These are phyloP conservation scores for Platyscapa corneri DNA, from an alignment of 1,140 invertebrate genomes.

Conservation along the genomic window DNA sequence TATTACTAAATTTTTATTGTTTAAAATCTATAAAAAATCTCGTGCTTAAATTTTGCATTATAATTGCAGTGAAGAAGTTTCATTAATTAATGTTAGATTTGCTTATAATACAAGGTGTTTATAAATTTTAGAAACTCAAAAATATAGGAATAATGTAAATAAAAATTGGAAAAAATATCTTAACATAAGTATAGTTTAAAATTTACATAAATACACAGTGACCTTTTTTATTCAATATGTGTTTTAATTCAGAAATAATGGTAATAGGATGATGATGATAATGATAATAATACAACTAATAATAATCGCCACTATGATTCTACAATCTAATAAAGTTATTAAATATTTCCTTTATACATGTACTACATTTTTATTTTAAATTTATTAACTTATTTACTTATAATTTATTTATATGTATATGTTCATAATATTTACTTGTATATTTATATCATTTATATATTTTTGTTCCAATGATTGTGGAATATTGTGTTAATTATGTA, in stretches of 20 bases:
- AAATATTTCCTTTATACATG: constrained; percentile 55
- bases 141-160: constrained; percentile 36
- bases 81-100: constrained; percentile 26
- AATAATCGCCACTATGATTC: constrained; percentile 48
- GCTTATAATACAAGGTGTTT: constrained; percentile 25
- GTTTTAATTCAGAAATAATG: constrained; percentile 53
- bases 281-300: constrained; percentile 48
- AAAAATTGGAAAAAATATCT: constrained; percentile 49
- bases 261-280: constrained; percentile 49
- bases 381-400: constrained; percentile 52
- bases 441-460: constrained; percentile 45
- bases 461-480: constrained; percentile 47
- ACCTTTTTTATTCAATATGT: constrained; percentile 46
- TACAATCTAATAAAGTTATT: constrained; percentile 52
- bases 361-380: constrained; percentile 49
- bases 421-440: constrained; percentile 50
- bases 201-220: constrained; percentile 54
- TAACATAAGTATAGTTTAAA: constrained; percentile 48
- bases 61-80: constrained; percentile 5
- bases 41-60: not conserved
- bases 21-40: constrained; percentile 9
- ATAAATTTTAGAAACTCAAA: constrained; percentile 39
- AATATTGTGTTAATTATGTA: constrained; percentile 50
- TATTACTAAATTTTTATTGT: not conserved
- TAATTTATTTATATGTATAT: constrained; percentile 50